These are phyloP conservation scores for Choristoneura rosaceana DNA, from an alignment of 2,888 invertebrate genomes.

Conservation along the genomic window DNA sequence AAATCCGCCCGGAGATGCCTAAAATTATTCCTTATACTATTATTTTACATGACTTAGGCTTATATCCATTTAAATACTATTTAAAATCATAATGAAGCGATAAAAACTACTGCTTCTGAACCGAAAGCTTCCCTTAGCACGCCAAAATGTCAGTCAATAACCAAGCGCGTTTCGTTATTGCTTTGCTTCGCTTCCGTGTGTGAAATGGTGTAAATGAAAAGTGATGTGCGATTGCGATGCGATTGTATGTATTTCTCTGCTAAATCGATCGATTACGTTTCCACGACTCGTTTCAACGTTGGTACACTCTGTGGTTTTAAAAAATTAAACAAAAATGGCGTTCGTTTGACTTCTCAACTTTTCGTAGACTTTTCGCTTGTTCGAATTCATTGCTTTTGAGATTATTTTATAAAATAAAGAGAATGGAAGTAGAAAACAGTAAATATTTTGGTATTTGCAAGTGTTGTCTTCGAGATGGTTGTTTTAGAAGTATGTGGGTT, in stretches of 20 bases:
- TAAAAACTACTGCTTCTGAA: constrained; percentile 19
- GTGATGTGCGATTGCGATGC: constrained; percentile 2
- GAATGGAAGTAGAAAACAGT: constrained; percentile 27
- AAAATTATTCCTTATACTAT: neutral
- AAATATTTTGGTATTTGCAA: constrained; percentile 58
- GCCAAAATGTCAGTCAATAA: constrained; percentile 48
- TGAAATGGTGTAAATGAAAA: no score
- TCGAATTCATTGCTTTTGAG: constrained; percentile 36
- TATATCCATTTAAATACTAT: constrained; percentile 9
- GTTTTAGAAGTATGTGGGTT: constrained; percentile 65
- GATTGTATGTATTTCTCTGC: neutral
- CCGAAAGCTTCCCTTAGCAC: constrained; percentile 41
- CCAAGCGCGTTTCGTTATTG: constrained; percentile 43
- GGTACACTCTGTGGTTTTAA: constrained; percentile 28
- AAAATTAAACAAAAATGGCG: constrained; percentile 31
- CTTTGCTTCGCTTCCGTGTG: neutral
- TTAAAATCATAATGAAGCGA: constrained; percentile 14
- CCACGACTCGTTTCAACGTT: no score
- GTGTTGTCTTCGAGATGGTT: constrained; percentile 66
- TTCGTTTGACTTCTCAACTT: neutral
- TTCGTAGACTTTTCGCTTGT: constrained; percentile 24
- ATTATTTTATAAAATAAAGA: constrained; percentile 8
- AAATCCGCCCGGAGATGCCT: constrained; percentile 4
- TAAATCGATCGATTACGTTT: constrained; percentile 16
- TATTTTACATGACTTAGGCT: constrained; percentile 17